phyloP scores from a whole-genome alignment of 92 coral and sea anemone genomes.

The Umimayanthus chanpuru region DNA sequence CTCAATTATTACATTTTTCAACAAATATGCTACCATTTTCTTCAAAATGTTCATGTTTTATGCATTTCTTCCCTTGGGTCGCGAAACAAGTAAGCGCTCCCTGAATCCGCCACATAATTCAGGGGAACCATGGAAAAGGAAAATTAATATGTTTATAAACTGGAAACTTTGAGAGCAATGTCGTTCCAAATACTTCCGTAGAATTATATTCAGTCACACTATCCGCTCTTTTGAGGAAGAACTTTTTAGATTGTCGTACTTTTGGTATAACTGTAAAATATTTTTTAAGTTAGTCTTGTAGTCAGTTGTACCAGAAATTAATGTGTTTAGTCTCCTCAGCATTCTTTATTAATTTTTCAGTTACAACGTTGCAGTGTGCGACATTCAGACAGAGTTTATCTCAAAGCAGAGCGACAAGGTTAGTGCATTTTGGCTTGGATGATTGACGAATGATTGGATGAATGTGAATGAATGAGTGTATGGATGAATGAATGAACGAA shows the following conservation, averaged over 20 bases:
- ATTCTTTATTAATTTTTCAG: slow-evolving; percentile 52
- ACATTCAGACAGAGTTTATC: slow-evolving; percentile 88
- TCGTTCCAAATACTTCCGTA: too few relatives aligned
- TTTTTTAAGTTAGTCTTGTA: not conserved
- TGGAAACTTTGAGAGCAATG: not conserved
- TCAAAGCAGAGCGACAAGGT: slow-evolving; percentile 83
- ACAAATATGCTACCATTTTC: too few relatives aligned
- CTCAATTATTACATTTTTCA: too few relatives aligned
- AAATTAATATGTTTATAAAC: not conserved
- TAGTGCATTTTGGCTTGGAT: not conserved
- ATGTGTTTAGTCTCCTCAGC: too few relatives aligned
- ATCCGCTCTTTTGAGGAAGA: too few relatives aligned
- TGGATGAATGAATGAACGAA: too few relatives aligned
- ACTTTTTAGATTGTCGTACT: too few relatives aligned
- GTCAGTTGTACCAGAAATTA: not conserved
- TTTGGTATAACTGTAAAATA: not conserved
- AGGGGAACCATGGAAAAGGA: not conserved
- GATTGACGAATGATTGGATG: not conserved
- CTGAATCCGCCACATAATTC: too few relatives aligned
- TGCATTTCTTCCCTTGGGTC: too few relatives aligned
- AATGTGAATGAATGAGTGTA: not conserved
- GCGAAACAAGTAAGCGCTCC: too few relatives aligned
- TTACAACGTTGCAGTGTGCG: slow-evolving; percentile 83
- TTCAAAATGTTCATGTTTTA: too few relatives aligned
- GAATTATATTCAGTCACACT: too few relatives aligned